Evolutionary conservation across 92 coral and sea anemone species (phyloP), one percentile per base, ranked within the genome.

Genomic region (Phenganax marumi): DNA sequence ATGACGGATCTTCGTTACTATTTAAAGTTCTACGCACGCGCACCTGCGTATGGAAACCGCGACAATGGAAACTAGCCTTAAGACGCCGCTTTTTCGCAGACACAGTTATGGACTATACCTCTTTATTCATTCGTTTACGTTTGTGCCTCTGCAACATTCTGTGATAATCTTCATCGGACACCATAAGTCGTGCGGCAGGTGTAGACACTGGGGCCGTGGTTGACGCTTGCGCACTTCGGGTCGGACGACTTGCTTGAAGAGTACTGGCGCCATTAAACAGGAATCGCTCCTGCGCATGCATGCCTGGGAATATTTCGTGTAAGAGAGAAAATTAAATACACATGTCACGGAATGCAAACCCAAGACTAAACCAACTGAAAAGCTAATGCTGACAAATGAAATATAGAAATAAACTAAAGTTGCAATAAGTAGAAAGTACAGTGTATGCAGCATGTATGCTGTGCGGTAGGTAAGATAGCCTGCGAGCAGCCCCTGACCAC

Each of bases 91-190:
- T 54, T 54, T n/a, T n/a, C n/a, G n/a, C n/a, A 12, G 63, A 8
- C 3, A 16, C 21, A 48, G 17, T 6, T 7, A 16, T 70, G 52
- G 70, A 66, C 13, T 73, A 43, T 61, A 92, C 98, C 91, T 95
- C 98, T 80, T 87, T 88, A 48, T 82, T 48, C 8, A 86, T 55
- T 73, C 98, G 83, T 52, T 91, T 79, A 81, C 93, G 93, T 83
- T 91, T 88, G 84, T 95, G 98, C 49, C 70, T 84, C 53, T 87
- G 91, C 24, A 95, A 79, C 96, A 95, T 95, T 77, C 73, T 86
- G 18, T 91, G 96, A 39, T 87, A 87, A 83, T 95, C 98, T 14
- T 84, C 89, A 54, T 92, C 98, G 11, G 98, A 92, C 49, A 95
- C 91, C 18, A 86, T 70, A 63, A 68, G 77, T n/a, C 81, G 90